These are phyloP conservation scores for Caprella mutica DNA, from an alignment of 2,888 invertebrate species.

Conservation along the genomic window DNA sequence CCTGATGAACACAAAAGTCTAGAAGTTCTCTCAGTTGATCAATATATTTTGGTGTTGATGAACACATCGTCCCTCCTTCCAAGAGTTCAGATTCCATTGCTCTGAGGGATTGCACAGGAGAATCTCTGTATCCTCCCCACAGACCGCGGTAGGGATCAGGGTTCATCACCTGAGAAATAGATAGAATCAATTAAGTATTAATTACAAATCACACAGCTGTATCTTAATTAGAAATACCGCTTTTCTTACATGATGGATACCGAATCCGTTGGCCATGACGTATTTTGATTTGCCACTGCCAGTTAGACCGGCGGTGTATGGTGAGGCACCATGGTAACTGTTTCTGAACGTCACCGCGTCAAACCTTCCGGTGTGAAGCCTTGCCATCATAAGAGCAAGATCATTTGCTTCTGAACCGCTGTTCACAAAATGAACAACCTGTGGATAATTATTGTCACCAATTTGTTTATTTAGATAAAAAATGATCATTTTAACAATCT, in stretches of 20 bases:
- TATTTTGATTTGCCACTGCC: conserved; percentile 68
- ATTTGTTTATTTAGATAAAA: neutral
- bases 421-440: conserved; percentile 86
- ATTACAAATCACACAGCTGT: neutral
- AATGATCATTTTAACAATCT: neutral
- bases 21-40: conserved; percentile 70
- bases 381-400: conserved; percentile 73
- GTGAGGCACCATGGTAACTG: conserved; percentile 75
- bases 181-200: neutral
- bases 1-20: conserved; percentile 62
- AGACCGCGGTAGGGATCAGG: conserved; percentile 83
- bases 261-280: conserved; percentile 56
- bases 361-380: conserved; percentile 69
- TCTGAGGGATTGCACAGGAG: conserved; percentile 57
- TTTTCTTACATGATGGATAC: conserved; percentile 65
- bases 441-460: too few species aligned
- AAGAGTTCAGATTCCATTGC: conserved; percentile 54
- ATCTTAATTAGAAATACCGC: neutral
- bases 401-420: conserved; percentile 98
- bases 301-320: conserved; percentile 67
- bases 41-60: conserved; percentile 65
- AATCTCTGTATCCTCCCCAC: conserved; percentile 93
- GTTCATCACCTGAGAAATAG: conserved; percentile 57
- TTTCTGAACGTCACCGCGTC: conserved; percentile 79
- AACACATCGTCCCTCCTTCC: conserved; percentile 44